Evolutionary conservation across 2,113 vertebrate genomes (phyloP).

Genomic region (Paralichthys olivaceus): DNA sequence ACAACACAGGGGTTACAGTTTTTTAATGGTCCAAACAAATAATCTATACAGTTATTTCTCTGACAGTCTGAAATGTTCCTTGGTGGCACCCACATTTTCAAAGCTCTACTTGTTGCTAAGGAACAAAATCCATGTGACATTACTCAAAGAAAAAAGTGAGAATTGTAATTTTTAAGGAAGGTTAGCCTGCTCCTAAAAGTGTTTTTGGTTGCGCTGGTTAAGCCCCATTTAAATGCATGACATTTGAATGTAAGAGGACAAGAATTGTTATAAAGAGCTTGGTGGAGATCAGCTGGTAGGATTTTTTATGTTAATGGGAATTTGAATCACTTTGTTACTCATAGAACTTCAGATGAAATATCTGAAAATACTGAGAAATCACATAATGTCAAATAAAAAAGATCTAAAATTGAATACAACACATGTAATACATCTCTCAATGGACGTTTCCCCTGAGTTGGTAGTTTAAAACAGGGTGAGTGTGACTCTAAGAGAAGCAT

Average conservation of each 20-base stretch:
- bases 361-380: neutral
- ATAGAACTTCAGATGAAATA: neutral
- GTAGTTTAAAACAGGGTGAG: neutral
- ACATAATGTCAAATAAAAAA: neutral
- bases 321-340: constrained; percentile 4
- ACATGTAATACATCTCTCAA: neutral
- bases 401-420: neutral
- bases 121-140: neutral
- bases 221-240: neutral
- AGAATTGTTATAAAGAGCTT: constrained; percentile 12
- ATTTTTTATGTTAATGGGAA: neutral
- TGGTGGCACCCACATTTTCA: neutral
- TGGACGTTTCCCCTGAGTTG: neutral
- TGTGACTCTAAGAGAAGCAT: neutral
- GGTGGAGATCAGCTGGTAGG: neutral
- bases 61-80: too few relatives aligned
- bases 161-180: neutral
- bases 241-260: neutral
- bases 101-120: neutral
- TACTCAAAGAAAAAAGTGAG: neutral
- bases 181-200: neutral
- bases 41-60: too few relatives aligned
- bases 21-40: too few relatives aligned
- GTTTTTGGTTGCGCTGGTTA: neutral
- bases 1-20: too few relatives aligned